Conservation (phyloP, 2,797 vertebrate species). For the Darevskia nairensis region DNA sequence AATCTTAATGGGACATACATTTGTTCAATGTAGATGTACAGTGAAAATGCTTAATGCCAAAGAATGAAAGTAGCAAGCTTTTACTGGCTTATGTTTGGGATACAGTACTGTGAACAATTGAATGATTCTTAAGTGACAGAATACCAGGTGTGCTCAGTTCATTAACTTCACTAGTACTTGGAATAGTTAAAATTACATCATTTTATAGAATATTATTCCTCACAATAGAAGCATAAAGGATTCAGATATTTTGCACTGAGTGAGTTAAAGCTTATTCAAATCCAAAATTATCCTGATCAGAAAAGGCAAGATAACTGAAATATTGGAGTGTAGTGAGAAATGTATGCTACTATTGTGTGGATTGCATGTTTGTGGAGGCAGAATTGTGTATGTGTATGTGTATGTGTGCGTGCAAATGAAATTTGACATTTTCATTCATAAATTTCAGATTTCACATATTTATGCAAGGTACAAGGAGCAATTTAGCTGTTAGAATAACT, state of each 20-base stretch:
- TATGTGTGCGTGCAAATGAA: not conserved
- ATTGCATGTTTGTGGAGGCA: not conserved
- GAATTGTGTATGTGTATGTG: not conserved
- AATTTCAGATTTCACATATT: not conserved
- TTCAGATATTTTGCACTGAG: not conserved
- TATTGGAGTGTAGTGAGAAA: not conserved
- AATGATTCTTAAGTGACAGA: not conserved
- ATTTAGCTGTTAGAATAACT: not conserved
- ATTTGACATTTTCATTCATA: not conserved
- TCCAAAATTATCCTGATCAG: not conserved
- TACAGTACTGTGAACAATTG: not conserved
- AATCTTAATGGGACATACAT: not conserved
- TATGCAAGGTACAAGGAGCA: not conserved
- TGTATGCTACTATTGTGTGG: too few species aligned
- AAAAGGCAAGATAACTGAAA: not conserved
- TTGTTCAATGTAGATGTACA: not conserved
- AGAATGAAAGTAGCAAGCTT: not conserved
- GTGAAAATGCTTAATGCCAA: not conserved
- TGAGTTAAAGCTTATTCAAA: not conserved
- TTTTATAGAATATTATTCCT: not conserved
- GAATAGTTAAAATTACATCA: not conserved
- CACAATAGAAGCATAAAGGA: not conserved
- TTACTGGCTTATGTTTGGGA: not conserved
- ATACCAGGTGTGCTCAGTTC: not conserved
- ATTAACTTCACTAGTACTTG: not conserved